Conservation (phyloP, 2,113 vertebrate species). For the Heliornis fulica region DNA sequence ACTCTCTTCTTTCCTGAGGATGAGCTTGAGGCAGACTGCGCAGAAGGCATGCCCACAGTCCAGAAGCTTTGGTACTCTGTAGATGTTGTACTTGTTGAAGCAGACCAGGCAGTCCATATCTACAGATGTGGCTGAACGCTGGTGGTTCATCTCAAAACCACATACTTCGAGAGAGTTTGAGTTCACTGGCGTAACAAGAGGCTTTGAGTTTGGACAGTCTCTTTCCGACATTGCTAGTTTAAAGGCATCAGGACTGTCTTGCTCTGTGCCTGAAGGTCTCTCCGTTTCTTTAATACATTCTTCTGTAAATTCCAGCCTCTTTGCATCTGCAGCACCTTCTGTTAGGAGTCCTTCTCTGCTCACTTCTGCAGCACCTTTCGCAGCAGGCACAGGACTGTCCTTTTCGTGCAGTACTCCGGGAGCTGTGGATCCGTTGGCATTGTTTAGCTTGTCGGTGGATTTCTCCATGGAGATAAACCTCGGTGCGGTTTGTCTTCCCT, state of each 20-base stretch:
- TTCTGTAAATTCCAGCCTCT: neutral
- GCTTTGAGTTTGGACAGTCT: neutral
- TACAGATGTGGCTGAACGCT: neutral
- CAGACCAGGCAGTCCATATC: constrained; percentile 77
- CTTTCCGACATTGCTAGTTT: neutral
- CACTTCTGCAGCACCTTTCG: neutral
- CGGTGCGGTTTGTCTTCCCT: neutral
- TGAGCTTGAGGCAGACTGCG: constrained; percentile 72
- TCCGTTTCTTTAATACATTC: neutral
- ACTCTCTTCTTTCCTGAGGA: constrained; percentile 47
- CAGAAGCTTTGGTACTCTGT: constrained; percentile 72
- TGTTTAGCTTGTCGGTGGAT: neutral
- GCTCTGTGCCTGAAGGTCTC: neutral
- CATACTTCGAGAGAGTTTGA: fast-evolving
- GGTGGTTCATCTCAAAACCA: neutral
- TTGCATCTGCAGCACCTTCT: fast-evolving
- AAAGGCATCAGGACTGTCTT: neutral
- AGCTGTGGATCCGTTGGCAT: fast-evolving
- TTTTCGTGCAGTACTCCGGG: neutral
- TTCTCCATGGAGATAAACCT: constrained; percentile 28
- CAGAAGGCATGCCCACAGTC: constrained; percentile 76
- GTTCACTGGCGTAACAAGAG: fast-evolving
- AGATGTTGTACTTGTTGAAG: constrained; percentile 69
- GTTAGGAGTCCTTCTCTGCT: neutral
- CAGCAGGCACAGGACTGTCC: fast-evolving